Conservation (phyloP, 1,140 invertebrate genomes). For the Heterodera carotae region DNA sequence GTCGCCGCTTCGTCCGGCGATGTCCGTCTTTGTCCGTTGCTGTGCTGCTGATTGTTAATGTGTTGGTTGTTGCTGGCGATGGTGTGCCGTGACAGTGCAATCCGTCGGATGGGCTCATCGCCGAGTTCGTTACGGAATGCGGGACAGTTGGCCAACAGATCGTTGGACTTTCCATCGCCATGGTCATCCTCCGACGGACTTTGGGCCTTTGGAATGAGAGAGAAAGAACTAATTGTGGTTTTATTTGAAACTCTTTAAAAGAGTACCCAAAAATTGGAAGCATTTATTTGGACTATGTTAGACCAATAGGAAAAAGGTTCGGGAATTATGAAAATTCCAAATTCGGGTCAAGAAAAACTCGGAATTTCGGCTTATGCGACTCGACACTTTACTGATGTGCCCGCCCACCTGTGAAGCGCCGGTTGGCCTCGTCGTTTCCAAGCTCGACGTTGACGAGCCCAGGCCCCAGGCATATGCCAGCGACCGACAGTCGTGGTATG, state of each 20-base stretch:
- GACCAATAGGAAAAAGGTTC: not conserved
- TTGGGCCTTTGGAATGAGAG: conserved; percentile 44
- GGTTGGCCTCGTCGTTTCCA: conserved; percentile 55
- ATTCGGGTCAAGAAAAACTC: too few species aligned
- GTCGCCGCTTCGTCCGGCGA: conserved; percentile 33
- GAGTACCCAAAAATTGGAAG: too few species aligned
- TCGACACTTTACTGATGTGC: too few species aligned
- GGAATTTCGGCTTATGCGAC: not conserved
- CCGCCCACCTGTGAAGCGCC: conserved; percentile 50
- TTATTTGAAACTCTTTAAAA: too few species aligned
- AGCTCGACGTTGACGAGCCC: conserved; percentile 46
- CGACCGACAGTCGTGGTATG: conserved; percentile 63
- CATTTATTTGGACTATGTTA: not conserved
- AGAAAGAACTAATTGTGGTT: not conserved
- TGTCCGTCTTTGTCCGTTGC: not conserved
- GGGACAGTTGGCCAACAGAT: conserved; percentile 59
- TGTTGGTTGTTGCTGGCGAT: not conserved
- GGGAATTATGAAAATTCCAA: too few species aligned
- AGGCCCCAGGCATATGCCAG: conserved; percentile 60
- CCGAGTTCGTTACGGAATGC: conserved; percentile 65
- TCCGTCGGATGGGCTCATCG: conserved; percentile 54
- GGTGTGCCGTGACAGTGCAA: conserved; percentile 54
- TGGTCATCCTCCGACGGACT: conserved; percentile 61
- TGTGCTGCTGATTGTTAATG: conserved; percentile 8
- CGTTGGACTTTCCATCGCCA: conserved; percentile 64